A percentile compares a stretch with the other conserved stretches of the same genome.
These are phyloP conservation scores for Atta texana DNA, from an alignment of 1,140 invertebrate genomes.

Conservation along the genomic window DNA sequence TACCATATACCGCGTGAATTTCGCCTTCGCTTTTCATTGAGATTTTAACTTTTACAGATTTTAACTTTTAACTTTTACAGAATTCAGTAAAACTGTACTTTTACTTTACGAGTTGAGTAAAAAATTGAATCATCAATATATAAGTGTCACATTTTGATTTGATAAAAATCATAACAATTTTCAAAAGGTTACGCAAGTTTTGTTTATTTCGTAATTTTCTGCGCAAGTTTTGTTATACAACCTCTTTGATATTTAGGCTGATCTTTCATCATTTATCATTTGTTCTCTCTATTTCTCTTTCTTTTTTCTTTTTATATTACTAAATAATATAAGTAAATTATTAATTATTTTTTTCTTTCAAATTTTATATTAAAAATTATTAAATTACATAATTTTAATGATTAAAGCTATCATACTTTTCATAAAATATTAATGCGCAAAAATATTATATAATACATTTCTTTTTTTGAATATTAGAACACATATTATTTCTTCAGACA, in stretches of 20 bases:
- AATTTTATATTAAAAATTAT: neutral
- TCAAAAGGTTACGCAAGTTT: neutral
- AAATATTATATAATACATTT: neutral
- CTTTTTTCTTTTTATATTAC: neutral
- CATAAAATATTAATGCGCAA: neutral
- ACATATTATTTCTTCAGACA: neutral
- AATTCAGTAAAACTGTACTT: neutral
- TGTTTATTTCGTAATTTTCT: neutral
- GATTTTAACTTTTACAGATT: constrained; percentile 1
- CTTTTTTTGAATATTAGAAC: neutral
- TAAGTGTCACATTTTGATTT: constrained; percentile 5
- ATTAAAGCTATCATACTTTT: neutral
- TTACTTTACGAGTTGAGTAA: neutral
- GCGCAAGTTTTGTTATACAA: neutral
- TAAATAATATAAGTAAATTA: neutral
- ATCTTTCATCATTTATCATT: neutral
- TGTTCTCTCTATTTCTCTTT: neutral
- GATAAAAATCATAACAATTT: neutral
- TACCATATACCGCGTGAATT: neutral
- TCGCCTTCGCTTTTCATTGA: neutral
- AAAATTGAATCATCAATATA: neutral
- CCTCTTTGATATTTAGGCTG: neutral
- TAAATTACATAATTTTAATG: neutral
- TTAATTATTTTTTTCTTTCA: neutral
- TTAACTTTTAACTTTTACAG: constrained; percentile 1